Evolutionary conservation across 2,888 invertebrate species (phyloP).

Genomic region (Saturnia japonica): DNA sequence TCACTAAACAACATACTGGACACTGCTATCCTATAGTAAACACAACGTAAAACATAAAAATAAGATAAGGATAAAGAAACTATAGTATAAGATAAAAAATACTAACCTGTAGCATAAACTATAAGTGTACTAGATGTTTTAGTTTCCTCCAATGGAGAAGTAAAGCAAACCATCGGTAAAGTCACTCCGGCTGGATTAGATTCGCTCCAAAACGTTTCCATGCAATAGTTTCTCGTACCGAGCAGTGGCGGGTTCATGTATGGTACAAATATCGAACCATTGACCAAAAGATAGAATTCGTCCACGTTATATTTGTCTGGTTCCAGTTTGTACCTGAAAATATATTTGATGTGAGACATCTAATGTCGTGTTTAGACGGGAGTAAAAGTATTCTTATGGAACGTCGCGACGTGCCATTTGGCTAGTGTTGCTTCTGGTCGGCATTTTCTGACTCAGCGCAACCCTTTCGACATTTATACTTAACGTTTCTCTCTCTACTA

Average conservation of each 20-base stretch:
- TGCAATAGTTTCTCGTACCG: conserved; percentile 80
- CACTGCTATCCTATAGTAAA: not conserved
- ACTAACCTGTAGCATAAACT: conserved; percentile 68
- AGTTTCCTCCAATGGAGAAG: conserved; percentile 56
- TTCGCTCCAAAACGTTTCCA: conserved; percentile 80
- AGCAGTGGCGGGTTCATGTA: conserved; percentile 70
- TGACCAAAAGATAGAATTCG: conserved; percentile 80
- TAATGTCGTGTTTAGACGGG: too few relatives aligned
- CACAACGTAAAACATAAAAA: not conserved
- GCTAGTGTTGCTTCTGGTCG: too few relatives aligned
- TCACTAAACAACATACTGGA: not conserved
- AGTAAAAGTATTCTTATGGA: too few relatives aligned
- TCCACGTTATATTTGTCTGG: conserved; percentile 74
- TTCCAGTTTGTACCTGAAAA: conserved; percentile 77
- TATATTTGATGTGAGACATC: not conserved
- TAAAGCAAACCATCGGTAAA: conserved; percentile 80
- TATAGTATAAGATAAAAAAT: not conserved
- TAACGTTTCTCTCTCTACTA: too few relatives aligned
- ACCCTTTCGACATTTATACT: too few relatives aligned
- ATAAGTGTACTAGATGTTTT: conserved; percentile 64
- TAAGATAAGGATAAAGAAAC: not conserved
- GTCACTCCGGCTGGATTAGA: conserved; percentile 71
- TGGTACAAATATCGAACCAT: conserved; percentile 82
- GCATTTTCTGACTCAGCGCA: too few relatives aligned
- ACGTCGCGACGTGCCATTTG: too few relatives aligned